Evolutionary conservation across 2,797 vertebrate species (phyloP), one percentile per base, ranked within the genome.

Genomic region (Alauda arvensis): DNA sequence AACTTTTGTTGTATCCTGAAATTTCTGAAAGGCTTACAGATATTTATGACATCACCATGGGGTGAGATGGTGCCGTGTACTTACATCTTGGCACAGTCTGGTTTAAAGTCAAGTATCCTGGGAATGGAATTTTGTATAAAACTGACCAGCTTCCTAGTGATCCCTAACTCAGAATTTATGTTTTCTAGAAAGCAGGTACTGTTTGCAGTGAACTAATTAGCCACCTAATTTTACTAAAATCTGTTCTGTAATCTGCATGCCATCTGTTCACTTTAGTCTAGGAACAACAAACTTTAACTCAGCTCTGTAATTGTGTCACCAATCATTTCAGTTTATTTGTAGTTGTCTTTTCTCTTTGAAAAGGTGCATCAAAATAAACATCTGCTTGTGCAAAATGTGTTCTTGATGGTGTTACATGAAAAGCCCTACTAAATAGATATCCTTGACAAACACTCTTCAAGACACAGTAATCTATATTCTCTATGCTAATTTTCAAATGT

Each of bases 191-290:
- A 79, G 23, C 20, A 62, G 18, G 21, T 66, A 62, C 33, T 83
- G 33, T 62, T 68, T 71, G 3, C 14, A 88, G 42, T 77, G 76
- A 87, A 68, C 9, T 77, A 91, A 94, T 90, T 85, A 94, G 55
- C 46, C 26, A 55, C 12, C 23, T 80, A 10, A 46, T 90, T 93
- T 94, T 94, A 76, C 42, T 84, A 69, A 91, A 95, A 87, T 72
- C 62, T 83, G 29, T 16, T 91, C 69, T 89, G 19, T 87, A 86
- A 85, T 60, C 25, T 90, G 61, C 66, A 56, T 83, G 37, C 70
- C 93, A 93, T 87, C 87, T 95, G 87, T 88, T 93, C 67, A 24
- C 55, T 60, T 80, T 61, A 60, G 31, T 59, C 51, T 59, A 61
- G 85, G 48, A 87, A 76, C 68, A 92, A 24, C 46, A 84, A 68